phyloP scores from a whole-genome alignment of 1,140 invertebrate species.

The Ridgeia piscesae region DNA sequence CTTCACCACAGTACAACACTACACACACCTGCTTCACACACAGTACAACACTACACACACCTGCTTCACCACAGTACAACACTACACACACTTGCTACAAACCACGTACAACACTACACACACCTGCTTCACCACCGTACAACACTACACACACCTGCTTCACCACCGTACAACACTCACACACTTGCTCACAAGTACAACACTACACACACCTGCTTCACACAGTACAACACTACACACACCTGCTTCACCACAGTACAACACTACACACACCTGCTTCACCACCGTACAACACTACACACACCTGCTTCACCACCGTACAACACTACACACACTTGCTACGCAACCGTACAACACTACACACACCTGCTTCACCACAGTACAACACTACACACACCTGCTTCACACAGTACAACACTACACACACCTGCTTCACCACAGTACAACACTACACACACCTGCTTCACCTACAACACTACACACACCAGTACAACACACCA shows the following conservation, averaged over 20 bases:
- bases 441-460: constrained; percentile 23
- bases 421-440: constrained; percentile 22
- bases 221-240: no score
- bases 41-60: no score
- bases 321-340: constrained; percentile 18
- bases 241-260: constrained; percentile 22
- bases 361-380: constrained; percentile 21
- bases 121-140: constrained; percentile 23
- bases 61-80: constrained; percentile 19
- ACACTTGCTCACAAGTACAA: no score
- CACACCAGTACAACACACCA: no score
- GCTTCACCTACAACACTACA: constrained; percentile 15
- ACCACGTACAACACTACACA: no score
- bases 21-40: constrained; percentile 22
- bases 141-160: constrained; percentile 18
- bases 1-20: constrained; percentile 18
- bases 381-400: constrained; percentile 22
- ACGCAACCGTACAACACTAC: constrained; percentile 22
- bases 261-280: constrained; percentile 18
- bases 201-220: constrained; percentile 17
- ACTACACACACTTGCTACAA: constrained; percentile 19
- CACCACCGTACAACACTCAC: constrained; percentile 24
- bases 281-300: constrained; percentile 25
- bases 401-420: constrained; percentile 16
- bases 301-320: constrained; percentile 23